A percentile compares a stretch with the other conserved stretches of the same genome.
Conservation (phyloP, 2,888 invertebrate genomes). For the Neelides folsomi region DNA sequence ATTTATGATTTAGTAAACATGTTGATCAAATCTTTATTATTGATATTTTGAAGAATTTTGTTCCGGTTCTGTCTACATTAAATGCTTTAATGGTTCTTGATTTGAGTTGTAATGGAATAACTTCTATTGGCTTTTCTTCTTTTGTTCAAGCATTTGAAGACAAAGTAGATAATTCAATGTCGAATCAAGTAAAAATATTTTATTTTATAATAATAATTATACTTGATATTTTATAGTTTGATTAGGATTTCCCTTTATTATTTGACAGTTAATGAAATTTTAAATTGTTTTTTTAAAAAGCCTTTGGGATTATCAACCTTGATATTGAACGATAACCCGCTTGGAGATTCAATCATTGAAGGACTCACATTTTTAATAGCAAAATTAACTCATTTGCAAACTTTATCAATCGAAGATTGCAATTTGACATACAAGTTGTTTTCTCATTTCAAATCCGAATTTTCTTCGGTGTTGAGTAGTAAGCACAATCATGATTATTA, state of each 20-base stretch:
- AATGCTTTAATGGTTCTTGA: slow-evolving; percentile 9
- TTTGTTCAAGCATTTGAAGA: slow-evolving; percentile 15
- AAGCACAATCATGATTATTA: slow-evolving; percentile 1
- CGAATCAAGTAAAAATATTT: not conserved
- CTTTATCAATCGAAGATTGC: slow-evolving; percentile 17
- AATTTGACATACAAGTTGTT: slow-evolving; percentile 19
- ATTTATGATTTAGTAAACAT: no score
- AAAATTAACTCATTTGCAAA: slow-evolving; percentile 13
- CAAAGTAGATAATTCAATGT: not conserved
- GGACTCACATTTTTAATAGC: slow-evolving; percentile 11
- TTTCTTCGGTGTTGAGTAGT: slow-evolving; percentile 16
- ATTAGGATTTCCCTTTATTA: not conserved
- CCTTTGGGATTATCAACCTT: slow-evolving; percentile 10
- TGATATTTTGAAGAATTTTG: no score
- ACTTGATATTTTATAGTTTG: not conserved
- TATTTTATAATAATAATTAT: not conserved
- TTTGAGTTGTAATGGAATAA: slow-evolving; percentile 28
- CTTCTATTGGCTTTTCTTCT: slow-evolving; percentile 9
- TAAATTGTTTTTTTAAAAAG: slow-evolving; percentile 6
- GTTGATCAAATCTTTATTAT: no score
- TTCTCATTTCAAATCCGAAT: slow-evolving; percentile 8
- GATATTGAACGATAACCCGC: slow-evolving; percentile 23
- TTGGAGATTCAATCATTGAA: slow-evolving; percentile 19
- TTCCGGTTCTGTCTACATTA: no score
- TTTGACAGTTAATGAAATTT: not conserved